These are phyloP conservation scores for Drosophila santomea DNA, from an alignment of 1,140 invertebrate genomes.

Conservation along the genomic window DNA sequence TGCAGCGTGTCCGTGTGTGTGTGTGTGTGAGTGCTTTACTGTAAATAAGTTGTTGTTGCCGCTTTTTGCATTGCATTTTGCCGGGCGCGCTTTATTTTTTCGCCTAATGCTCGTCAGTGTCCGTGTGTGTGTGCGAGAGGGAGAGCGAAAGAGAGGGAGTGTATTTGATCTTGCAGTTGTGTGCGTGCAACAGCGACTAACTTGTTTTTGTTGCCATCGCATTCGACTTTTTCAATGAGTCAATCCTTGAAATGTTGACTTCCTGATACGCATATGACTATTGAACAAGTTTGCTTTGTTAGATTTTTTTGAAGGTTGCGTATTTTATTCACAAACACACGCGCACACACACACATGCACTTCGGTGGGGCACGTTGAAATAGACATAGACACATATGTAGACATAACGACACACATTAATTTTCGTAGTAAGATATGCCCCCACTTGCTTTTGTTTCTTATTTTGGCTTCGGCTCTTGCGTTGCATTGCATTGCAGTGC, in stretches of 20 bases:
- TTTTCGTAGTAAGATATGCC: conserved; percentile 61
- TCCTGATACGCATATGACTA: conserved; percentile 85
- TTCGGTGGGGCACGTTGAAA: conserved; percentile 43
- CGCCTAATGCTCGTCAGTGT: conserved; percentile 39
- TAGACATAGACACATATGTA: conserved; percentile 46
- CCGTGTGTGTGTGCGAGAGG: conserved; percentile 5
- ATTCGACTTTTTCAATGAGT: conserved; percentile 84
- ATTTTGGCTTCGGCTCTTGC: conserved; percentile 42
- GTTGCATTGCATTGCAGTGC: conserved; percentile 28
- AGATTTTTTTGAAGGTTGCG: conserved; percentile 84
- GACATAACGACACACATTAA: conserved; percentile 52
- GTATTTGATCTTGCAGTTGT: conserved; percentile 1
- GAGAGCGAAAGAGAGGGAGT: background rate
- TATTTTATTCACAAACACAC: conserved; percentile 70
- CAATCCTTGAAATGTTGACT: conserved; percentile 85
- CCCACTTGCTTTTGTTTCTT: conserved; percentile 47
- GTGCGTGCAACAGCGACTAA: conserved; percentile 55
- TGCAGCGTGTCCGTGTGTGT: conserved; percentile 6
- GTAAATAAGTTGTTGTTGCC: conserved; percentile 50
- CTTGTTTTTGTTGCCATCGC: conserved; percentile 76
- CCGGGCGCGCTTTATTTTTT: conserved; percentile 75
- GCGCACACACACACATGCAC: conserved; percentile 22
- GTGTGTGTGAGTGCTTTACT: conserved; percentile 58
- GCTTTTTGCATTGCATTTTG: conserved; percentile 74
- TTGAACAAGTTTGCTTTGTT: conserved; percentile 84